A percentile compares a stretch with the other conserved stretches of the same genome.
Conservation (phyloP, 2,888 invertebrate genomes). For the Rhopalosiphum nymphaeae region DNA sequence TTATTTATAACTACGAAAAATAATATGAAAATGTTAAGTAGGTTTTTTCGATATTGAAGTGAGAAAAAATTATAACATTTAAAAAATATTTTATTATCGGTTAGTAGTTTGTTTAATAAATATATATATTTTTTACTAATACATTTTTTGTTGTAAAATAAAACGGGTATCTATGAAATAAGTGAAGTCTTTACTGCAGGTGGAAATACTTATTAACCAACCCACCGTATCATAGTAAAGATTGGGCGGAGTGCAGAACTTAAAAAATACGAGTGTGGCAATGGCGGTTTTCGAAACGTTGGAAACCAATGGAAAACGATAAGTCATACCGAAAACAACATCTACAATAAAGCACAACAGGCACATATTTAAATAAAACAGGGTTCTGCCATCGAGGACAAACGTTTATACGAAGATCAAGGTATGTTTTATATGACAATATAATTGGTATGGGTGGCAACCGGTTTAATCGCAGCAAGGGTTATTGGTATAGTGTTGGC, state of each 20-base stretch:
- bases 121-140: not conserved
- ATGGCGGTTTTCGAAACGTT: not conserved
- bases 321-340: not conserved
- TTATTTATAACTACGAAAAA: not conserved
- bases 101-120: not conserved
- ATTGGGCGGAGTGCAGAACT: not conserved
- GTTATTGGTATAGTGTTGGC: not conserved
- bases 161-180: not conserved
- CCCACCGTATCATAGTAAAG: not conserved
- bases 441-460: not conserved
- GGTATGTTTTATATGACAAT: not conserved
- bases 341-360: slow-evolving; percentile 33
- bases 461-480: not conserved
- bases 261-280: not conserved
- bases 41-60: not conserved
- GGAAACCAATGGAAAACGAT: not conserved
- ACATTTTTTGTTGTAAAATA: not conserved
- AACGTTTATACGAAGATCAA: not conserved
- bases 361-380: not conserved
- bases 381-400: slow-evolving; percentile 9
- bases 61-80: not conserved
- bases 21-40: not conserved
- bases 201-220: not conserved
- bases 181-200: not conserved
- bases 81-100: not conserved